phyloP scores from a whole-genome alignment of 2,797 vertebrate genomes.

The Mastacembelus armatus region DNA sequence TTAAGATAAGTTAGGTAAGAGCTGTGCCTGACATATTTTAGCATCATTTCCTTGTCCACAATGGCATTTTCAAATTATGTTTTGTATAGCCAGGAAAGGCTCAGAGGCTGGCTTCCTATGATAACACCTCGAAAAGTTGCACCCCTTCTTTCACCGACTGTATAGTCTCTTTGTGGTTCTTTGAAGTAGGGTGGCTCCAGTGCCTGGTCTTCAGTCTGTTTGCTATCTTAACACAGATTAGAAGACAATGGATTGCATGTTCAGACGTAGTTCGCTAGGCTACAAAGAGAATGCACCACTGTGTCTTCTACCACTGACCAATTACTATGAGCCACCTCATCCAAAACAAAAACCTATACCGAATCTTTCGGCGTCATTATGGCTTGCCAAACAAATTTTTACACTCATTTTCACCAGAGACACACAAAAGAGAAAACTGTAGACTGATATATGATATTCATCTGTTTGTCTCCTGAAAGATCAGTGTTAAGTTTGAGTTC shows the following conservation, averaged over 20 bases:
- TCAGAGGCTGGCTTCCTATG: conserved; percentile 63
- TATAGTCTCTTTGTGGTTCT: conserved; percentile 40
- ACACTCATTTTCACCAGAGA: background rate
- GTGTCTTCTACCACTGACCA: background rate
- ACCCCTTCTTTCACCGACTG: conserved; percentile 53
- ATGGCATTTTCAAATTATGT: conserved; percentile 15
- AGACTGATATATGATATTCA: background rate
- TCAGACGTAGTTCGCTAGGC: background rate
- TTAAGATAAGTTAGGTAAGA: too few species aligned
- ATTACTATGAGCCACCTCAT: background rate
- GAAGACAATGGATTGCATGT: conserved; percentile 8
- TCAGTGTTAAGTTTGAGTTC: background rate
- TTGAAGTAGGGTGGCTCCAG: conserved; percentile 41
- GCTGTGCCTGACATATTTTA: background rate
- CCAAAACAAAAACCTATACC: background rate
- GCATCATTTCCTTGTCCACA: background rate
- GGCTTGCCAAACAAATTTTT: background rate
- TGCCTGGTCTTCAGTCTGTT: conserved; percentile 7
- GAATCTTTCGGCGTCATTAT: background rate
- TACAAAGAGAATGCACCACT: background rate
- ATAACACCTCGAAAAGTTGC: conserved; percentile 65
- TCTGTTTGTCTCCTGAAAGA: background rate
- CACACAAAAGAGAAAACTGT: background rate
- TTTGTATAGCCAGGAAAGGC: conserved; percentile 74
- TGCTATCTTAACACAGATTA: conserved; percentile 45